Evolutionary conservation across 64 coral and sea anemone genomes (phyloP).

Genomic region (Stichodactyla mertensii): DNA sequence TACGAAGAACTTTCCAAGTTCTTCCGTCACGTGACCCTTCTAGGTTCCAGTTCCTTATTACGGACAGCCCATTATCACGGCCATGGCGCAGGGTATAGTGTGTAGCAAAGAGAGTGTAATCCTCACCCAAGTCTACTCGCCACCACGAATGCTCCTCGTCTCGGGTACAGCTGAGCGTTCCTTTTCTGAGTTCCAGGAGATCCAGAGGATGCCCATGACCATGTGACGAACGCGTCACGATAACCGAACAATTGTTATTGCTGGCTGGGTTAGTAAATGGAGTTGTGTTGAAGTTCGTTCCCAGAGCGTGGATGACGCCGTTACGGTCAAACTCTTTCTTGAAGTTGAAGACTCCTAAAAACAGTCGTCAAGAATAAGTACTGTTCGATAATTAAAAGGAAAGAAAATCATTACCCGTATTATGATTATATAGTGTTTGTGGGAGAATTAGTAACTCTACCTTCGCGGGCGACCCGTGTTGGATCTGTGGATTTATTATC

Average conservation of each 20-base stretch:
- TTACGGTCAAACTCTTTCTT: slow-evolving; percentile 75
- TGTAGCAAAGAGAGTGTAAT: slow-evolving; percentile 54
- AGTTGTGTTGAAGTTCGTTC: slow-evolving; percentile 58
- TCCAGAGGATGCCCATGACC: slow-evolving; percentile 47
- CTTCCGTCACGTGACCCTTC: slow-evolving; percentile 78
- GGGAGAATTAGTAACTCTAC: too few relatives aligned
- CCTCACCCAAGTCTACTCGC: slow-evolving; percentile 62
- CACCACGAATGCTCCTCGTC: slow-evolving; percentile 77
- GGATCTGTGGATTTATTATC: too few relatives aligned
- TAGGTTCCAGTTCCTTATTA: slow-evolving; percentile 69
- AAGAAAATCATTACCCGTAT: too few relatives aligned
- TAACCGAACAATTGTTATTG: slow-evolving; percentile 19
- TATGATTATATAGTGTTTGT: too few relatives aligned
- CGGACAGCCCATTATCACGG: slow-evolving; percentile 64
- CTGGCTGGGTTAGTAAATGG: slow-evolving; percentile 56
- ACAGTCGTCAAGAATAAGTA: neutral
- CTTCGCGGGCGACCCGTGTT: too few relatives aligned
- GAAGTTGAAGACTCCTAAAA: slow-evolving; percentile 68
- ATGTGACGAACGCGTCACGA: slow-evolving; percentile 48
- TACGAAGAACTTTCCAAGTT: slow-evolving; percentile 57
- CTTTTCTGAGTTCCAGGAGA: slow-evolving; percentile 64
- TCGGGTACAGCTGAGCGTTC: slow-evolving; percentile 60
- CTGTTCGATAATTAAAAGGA: too few relatives aligned
- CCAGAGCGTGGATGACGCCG: slow-evolving; percentile 67
- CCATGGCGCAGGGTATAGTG: slow-evolving; percentile 70